phyloP scores from a whole-genome alignment of 2,113 vertebrate species.

The Empidonax traillii region DNA sequence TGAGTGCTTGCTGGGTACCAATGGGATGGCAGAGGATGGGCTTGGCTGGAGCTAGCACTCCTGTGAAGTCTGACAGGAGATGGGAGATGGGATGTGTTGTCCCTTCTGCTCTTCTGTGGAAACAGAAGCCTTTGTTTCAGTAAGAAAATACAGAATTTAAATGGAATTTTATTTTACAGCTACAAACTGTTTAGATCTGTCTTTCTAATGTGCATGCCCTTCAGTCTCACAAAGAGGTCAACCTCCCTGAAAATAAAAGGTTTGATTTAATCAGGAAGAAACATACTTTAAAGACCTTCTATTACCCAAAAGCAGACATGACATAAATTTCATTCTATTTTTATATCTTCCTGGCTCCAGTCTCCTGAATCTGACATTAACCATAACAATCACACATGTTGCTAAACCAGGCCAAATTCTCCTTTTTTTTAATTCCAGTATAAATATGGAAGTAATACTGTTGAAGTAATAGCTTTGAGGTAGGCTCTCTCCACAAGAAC shows the following conservation, averaged over 20 bases:
- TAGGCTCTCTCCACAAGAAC: neutral
- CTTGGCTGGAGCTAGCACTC: neutral
- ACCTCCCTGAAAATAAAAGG: neutral
- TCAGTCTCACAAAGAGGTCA: neutral
- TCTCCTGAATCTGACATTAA: constrained; percentile 18
- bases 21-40: fast-evolving
- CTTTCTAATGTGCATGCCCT: neutral
- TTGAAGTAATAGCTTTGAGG: constrained; percentile 33
- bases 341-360: neutral
- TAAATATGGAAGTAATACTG: constrained; percentile 41
- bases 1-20: neutral
- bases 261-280: constrained; percentile 38
- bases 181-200: neutral
- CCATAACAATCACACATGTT: constrained; percentile 35
- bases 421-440: constrained; percentile 12
- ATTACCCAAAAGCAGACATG: constrained; percentile 33
- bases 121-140: neutral
- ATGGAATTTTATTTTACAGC: neutral
- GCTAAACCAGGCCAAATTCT: constrained; percentile 3
- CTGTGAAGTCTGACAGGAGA: neutral
- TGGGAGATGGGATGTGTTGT: neutral
- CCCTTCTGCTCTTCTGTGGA: neutral
- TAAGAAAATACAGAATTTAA: neutral
- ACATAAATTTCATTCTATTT: constrained; percentile 21
- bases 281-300: neutral